Evolutionary conservation across 2,797 vertebrate species (phyloP), one percentile per base, ranked within the genome.

Genomic region (Gymnothorax reevesii): DNA sequence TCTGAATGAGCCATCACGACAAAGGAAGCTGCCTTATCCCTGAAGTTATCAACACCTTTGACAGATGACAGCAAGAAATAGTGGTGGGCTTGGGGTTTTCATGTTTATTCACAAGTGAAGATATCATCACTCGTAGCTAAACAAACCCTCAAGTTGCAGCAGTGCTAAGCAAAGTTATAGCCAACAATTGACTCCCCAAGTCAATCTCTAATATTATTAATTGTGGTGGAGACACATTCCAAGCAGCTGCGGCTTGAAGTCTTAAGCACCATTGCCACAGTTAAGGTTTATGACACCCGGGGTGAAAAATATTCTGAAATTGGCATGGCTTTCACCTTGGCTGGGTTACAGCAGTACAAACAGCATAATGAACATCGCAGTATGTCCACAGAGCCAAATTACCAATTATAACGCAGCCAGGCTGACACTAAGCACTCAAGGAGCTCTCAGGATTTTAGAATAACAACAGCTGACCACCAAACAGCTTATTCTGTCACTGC

Each of bases 251-350:
- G 52, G 73, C 15, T 42, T n/a, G 2, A 20, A 49, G 20, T 13
- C 73, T 15, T 49, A 77, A 77, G 73, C 17, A 33, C 42, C 33
- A 20, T 77, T 17, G 52, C 73, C 17, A 42, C 15, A 2, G 42
- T 77, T 77, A 20, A 42, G 15, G 73, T 49, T 77, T 20, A 77
- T 15, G 22, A 77, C 15, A 20, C 73, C 33, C 73, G 20, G 20
- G 33, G 15, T 77, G 33, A 77, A 77, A 49, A 17, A 77, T 77
- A 20, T 42, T 49, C 25, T 12, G 27, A 73, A 33, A 42, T 27
- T 73, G 25, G 69, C 33, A 77, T 77, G 73, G 73, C 73, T 49
- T 77, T 77, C 73, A 77, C 73, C 73, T 77, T 49, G 42, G 73
- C 33, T 49, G 12, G 52, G 33, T 15, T 49, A 15, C 33, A 77